These are phyloP conservation scores for Aegypius monachus DNA, from an alignment of 2,113 vertebrate species.

Conservation along the genomic window DNA sequence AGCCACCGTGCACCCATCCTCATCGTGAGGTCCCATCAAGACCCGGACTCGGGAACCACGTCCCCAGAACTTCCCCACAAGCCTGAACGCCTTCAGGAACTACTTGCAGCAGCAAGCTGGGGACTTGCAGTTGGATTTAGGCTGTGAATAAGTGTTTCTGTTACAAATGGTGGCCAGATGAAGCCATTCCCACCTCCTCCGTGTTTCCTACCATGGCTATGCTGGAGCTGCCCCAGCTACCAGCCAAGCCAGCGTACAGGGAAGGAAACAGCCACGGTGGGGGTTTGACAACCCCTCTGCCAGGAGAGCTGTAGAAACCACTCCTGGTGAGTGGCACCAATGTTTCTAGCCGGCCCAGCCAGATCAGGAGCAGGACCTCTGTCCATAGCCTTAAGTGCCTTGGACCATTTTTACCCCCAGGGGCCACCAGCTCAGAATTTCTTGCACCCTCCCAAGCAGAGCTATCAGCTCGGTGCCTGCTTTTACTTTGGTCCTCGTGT, in stretches of 20 bases:
- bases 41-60: accelerated
- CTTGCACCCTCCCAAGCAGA: neutral
- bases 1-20: neutral
- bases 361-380: neutral
- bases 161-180: neutral
- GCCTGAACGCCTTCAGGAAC: neutral
- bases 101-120: neutral
- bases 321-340: accelerated
- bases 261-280: accelerated
- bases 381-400: neutral
- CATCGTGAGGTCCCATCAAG: neutral
- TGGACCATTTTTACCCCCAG: neutral
- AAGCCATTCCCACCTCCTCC: neutral
- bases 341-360: neutral
- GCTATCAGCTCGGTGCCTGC: accelerated
- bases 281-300: neutral
- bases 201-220: neutral
- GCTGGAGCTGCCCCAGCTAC: neutral
- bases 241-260: neutral
- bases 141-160: neutral
- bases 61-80: neutral
- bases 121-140: neutral
- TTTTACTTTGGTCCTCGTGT: neutral
- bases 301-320: neutral
- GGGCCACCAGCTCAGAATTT: neutral